Base-by-base conservation (phyloP, 2,113 vertebrate species). In the Pterocles burchelli region DNA sequence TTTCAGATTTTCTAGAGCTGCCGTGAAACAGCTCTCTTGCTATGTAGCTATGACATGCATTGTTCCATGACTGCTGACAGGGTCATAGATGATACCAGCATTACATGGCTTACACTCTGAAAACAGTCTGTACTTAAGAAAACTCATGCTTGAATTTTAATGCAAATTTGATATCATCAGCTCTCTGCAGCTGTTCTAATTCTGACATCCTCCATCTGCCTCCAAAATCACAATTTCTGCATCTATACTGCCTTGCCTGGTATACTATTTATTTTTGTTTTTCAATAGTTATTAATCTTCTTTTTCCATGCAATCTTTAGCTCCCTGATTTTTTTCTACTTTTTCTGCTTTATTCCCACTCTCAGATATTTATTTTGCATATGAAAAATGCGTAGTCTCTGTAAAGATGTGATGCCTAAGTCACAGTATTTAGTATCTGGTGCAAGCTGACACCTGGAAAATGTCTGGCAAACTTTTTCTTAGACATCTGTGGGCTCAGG, bases 101-200 rank as follows among this genome's bases (percentile, higher is more conserved):
- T 59, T 63, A 59, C 6, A 4, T 52, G 51, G 3, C 9, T n/a
- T n/a, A n/a, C 45, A 25, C 51, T 62, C 52, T 86, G 43, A 74
- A 87, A 77, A 54, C 18, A 48, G n/a, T 41, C 34, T 77, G 21
- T 75, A 15, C 13, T 67, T 74, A 45, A 66, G 52, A 78, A 90
- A 85, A 61, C 18, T 77, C 55, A 34, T 75, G 29, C 24, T 82
- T 91, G 38, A 87, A 72, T 76, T 94, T 6, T 57, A 65, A 79
- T 73, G 81, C 34, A 85, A 61, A 85, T 90, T 91, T 76, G 26
- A 36, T 78, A 41, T 36, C 7, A 6, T 59, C 52, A 79, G 14
- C 66, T 85, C 49, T 49, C 46, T 79, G 57, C 74, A 93, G 54
- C 54, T 85, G 74, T 54, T 95, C 65, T 91, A 77, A 71, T 80